Evolutionary conservation across 2,113 vertebrate species (phyloP), one percentile per base, ranked within the genome.

Genomic region (Daboia siamensis): DNA sequence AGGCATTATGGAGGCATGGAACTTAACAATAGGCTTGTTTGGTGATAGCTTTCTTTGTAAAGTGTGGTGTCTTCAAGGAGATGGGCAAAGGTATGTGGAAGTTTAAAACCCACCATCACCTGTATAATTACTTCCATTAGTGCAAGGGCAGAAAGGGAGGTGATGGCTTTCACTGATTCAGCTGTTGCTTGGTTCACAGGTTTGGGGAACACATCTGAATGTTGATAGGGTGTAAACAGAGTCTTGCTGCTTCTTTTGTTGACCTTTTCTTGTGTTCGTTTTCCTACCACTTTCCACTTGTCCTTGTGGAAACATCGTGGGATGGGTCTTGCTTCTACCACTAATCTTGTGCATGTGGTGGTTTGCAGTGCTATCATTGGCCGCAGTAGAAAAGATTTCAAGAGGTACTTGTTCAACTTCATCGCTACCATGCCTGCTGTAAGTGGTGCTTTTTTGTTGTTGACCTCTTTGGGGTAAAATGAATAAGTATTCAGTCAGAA

Each of bases 361-460:
- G 87, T 98, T 99, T 99, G 91, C 98, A 99, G 99, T 98, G 98
- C 99, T 94, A 99, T 99, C 98, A 99, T 99, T 95, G 99, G 99
- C 94, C 99, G 99, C 95, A 99, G 98, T 52, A 98, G 97, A 90
- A 98, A 98, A 97, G 99, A 99, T 97, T 99, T 99, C 99, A 99
- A 98, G 99, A 98, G 91, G 96, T 99, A 97, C 97, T 98, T 99
- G 97, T 97, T 99, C 98, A 99, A 98, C 98, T 99, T 99, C 97
- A 98, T 99, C n/a, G 98, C 98, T 85, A 98, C 98, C 95, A 99
- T 99, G 99, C 99, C 99, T 94, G 95, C 98, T 96, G 99, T 99
- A 99, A 99, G 99, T 99, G 92, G 99, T 99, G 92, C 96, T 88
- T 90, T 91, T 91, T 94, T 92, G 91, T 91, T 92, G 91, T 26